phyloP scores from a whole-genome alignment of 2,113 vertebrate genomes.

The Perccottus glenii region DNA sequence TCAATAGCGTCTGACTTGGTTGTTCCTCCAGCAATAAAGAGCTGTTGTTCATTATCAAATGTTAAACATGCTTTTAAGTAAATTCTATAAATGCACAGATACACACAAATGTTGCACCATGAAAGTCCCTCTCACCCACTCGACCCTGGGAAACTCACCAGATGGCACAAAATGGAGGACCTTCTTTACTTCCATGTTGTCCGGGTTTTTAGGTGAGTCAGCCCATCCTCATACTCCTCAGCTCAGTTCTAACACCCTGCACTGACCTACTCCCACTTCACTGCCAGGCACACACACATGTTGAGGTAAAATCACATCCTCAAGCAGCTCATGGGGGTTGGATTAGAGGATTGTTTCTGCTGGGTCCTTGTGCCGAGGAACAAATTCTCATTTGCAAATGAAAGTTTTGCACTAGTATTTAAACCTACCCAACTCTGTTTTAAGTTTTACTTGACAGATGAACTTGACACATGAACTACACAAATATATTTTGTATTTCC shows the following conservation, averaged over 20 bases:
- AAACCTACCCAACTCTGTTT: too few relatives aligned
- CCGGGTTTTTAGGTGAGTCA: conserved; percentile 56
- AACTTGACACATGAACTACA: too few relatives aligned
- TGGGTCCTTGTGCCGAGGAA: conserved; percentile 60
- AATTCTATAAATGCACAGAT: background rate
- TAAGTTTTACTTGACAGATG: too few relatives aligned
- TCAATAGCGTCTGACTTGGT: conserved; percentile 16
- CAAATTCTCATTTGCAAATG: background rate
- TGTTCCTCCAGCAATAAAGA: conserved; percentile 24
- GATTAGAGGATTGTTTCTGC: conserved; percentile 24
- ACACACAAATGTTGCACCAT: conserved; percentile 33
- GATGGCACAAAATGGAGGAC: conserved; percentile 72
- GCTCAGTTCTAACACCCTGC: conserved; percentile 30
- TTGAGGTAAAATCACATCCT: conserved; percentile 45
- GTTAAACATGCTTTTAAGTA: background rate
- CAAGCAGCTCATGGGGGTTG: conserved; percentile 35
- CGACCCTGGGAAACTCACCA: conserved; percentile 70
- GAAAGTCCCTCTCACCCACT: conserved; percentile 33
- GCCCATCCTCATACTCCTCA: conserved; percentile 66
- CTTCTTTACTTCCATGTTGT: conserved; percentile 71
- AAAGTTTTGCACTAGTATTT: too few relatives aligned
- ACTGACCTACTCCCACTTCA: conserved; percentile 21
- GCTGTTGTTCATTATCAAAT: conserved; percentile 14
- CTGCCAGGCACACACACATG: conserved; percentile 5
- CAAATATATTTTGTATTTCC: too few relatives aligned